Base-by-base conservation (phyloP, 2,888 invertebrate species). In the Archaeoteleia sp. region DNA sequence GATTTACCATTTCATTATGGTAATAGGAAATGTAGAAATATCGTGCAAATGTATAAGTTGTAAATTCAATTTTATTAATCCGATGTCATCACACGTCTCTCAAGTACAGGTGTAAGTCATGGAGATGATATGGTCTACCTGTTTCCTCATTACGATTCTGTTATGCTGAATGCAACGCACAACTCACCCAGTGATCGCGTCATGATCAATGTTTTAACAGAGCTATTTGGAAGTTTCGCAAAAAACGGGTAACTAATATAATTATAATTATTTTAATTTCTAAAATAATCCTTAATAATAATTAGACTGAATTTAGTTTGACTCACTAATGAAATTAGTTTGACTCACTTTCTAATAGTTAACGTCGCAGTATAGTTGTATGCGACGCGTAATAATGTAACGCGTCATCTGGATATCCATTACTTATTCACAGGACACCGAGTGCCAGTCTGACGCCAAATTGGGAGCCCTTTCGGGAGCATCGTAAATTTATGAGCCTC, bases 91-190 rank as follows among this genome's bases (percentile, higher is more conserved):
- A n/a, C n/a, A n/a, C n/a, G n/a, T n/a, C n/a, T n/a, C n/a, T n/a
- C n/a, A 14, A 23, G 4, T 27, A 9, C 9, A 63, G 62, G 62
- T 29, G 62, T 55, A 2, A 8, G 9, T 2, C 83, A 84, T 29
- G 54, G 48, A 1, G 83, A 83, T 27, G 82, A 83, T 1, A 1
- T 83, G 13, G 77, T 79, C 48, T 84, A 84, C 43, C 30, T 80
- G 15, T 78, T 81, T 17, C 82, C 83, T 0, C 1, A 14, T 15
- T 72, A 40, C 14, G 43, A 46, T 9, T 4, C 9, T n/a, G n/a
- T n/a, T n/a, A 10, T 8, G 0, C 3, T 60, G 12, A 32, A 39
- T 3, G 20, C 72, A 5, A 53, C 67, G 13, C 49, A 72, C 7
- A 80, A 78, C 49, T 81, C 78, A 0, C 66, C 60, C 4, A 43